Base-by-base conservation (phyloP, 2,797 vertebrate genomes). In the Eospalax fontanierii region DNA sequence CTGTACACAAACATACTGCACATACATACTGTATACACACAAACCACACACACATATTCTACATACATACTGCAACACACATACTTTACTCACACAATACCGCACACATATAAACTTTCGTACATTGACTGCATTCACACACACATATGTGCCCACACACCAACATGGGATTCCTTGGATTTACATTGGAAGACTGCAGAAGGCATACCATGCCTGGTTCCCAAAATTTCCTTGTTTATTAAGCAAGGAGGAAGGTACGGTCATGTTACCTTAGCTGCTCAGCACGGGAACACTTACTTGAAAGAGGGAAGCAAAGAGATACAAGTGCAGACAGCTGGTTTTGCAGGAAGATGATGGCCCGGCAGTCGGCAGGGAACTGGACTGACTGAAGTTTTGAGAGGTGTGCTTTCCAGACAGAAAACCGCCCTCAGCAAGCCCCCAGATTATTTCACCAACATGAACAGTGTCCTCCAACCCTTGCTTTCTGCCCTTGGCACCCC, bases 381-480 rank as follows among this genome's bases (percentile, higher is more conserved):
- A 81, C 38, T 63, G 19, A 70, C 19, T 80, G 50, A 11, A 65
- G 40, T 70, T 46, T 80, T 61, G 46, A 0, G 19, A 30, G 66
- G 24, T 54, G 40, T 19, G 28, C 14, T 33, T 63, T 10, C 7
- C 10, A 33, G 54, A 38, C 11, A 79, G 65, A 74, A 33, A 21
- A 16, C 2, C 21, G 22, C 33, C 6, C 21, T 26, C 24, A 33
- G 26, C 1, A 46, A 18, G 26, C 54, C 28, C 33, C 19, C 19
- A 24, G 0, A 2, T 33, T 2, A 15, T 24, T 2, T 50, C 46
- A 5, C 24, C 2, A 6, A 4, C 1, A 1, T 21, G 40, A 2
- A 4, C 3, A 4, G 6, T 1, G 0, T 54, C 9, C 22, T 82
- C 15, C 15, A 38, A 15, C 22, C 14, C n/a, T 87, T 4, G 1